Evolutionary conservation across 2,797 vertebrate species (phyloP).

Genomic region (Percopsis omiscomaycus): DNA sequence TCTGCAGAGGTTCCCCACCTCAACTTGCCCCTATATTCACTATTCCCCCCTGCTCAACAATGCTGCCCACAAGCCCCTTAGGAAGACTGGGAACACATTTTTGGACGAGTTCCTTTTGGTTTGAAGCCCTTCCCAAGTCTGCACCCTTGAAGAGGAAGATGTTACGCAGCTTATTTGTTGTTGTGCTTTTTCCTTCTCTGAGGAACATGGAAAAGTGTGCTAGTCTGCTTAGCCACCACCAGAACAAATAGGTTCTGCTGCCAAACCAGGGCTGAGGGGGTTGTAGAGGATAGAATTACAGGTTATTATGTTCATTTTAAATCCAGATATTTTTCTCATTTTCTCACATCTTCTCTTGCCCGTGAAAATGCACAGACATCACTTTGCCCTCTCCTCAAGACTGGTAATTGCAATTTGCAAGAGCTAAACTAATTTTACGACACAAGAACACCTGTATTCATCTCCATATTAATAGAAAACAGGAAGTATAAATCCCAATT

Average conservation of each 20-base stretch:
- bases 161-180: constrained; percentile 74
- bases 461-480: constrained; percentile 86
- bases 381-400: constrained; percentile 59
- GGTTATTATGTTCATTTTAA: constrained; percentile 72
- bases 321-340: constrained; percentile 68
- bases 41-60: constrained; percentile 51
- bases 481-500: constrained; percentile 85
- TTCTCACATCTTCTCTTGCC: constrained; percentile 59
- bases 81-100: constrained; percentile 49
- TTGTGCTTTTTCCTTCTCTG: constrained; percentile 52
- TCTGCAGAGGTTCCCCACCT: constrained; percentile 37
- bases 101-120: constrained; percentile 70
- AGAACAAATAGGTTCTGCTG: constrained; percentile 69
- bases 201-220: constrained; percentile 54
- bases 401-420: constrained; percentile 81
- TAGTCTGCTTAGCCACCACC: constrained; percentile 56
- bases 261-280: constrained; percentile 59
- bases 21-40: constrained; percentile 56
- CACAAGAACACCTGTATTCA: constrained; percentile 82
- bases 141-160: constrained; percentile 66
- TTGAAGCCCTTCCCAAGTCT: constrained; percentile 72
- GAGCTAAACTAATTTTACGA: constrained; percentile 83
- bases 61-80: constrained; percentile 53
- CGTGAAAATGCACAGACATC: constrained; percentile 51
- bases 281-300: constrained; percentile 57